These are phyloP conservation scores for Phataginus tricuspis DNA, from an alignment of 2,797 vertebrate species.

Conservation along the genomic window DNA sequence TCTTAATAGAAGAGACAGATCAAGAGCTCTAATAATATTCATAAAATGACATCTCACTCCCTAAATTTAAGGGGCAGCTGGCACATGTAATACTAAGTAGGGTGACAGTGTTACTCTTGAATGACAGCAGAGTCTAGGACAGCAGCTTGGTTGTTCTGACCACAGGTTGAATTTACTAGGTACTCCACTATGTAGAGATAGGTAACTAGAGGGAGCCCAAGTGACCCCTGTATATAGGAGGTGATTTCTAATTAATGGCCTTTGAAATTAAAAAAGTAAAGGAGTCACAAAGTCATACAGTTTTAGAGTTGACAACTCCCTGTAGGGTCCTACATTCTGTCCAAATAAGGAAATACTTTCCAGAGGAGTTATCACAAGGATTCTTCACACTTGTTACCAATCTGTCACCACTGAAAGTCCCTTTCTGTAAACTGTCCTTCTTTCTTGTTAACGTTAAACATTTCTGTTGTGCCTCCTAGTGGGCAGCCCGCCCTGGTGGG, in stretches of 20 bases:
- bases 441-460: conserved; percentile 60
- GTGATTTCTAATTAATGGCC: background rate
- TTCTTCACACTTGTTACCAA: conserved; percentile 4
- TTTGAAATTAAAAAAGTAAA: background rate
- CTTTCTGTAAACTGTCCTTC: background rate
- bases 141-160: background rate
- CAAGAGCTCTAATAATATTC: background rate
- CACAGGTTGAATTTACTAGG: too few relatives aligned
- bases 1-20: conserved; percentile 8
- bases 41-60: background rate
- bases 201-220: background rate
- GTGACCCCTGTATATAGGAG: background rate
- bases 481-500: conserved; percentile 61
- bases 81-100: background rate
- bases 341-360: background rate
- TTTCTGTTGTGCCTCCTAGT: conserved; percentile 48
- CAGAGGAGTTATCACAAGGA: background rate
- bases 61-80: background rate
- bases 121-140: background rate
- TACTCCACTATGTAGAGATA: background rate
- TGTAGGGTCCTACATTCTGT: background rate
- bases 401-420: background rate
- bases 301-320: background rate
- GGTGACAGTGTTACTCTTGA: background rate
- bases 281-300: background rate